Evolutionary conservation across 2,113 vertebrate species (phyloP).

Genomic region (Trachemys scripta): DNA sequence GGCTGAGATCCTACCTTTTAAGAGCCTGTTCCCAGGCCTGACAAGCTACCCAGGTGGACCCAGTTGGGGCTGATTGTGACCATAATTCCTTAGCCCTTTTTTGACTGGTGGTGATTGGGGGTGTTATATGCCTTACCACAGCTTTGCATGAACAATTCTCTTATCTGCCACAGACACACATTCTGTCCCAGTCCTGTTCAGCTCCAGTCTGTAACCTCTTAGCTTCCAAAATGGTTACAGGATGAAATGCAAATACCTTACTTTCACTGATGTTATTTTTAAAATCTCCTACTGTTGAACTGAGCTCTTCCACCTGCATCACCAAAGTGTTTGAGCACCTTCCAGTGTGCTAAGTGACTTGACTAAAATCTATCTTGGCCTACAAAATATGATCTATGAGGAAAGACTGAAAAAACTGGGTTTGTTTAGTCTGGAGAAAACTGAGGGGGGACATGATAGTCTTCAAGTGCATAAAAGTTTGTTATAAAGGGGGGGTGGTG

Average conservation of each 20-base stretch:
- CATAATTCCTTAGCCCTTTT: too few relatives aligned
- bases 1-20: too few relatives aligned
- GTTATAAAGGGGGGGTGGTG: too few relatives aligned
- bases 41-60: too few relatives aligned
- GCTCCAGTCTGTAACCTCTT: not conserved
- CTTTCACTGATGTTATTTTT: not conserved
- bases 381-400: too few relatives aligned
- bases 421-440: too few relatives aligned
- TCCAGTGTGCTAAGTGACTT: not conserved
- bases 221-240: not conserved
- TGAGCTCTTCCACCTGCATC: not conserved
- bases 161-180: slow-evolving; percentile 16
- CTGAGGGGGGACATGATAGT: too few relatives aligned
- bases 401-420: too few relatives aligned
- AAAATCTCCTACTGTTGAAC: not conserved
- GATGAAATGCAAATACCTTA: not conserved
- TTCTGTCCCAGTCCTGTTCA: slow-evolving; percentile 27
- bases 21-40: too few relatives aligned
- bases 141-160: not conserved
- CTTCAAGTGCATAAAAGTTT: too few relatives aligned
- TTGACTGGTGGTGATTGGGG: too few relatives aligned
- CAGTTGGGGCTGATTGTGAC: too few relatives aligned
- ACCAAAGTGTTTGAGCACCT: not conserved
- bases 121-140: not conserved
- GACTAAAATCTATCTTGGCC: not conserved